These are phyloP conservation scores for Micronisus gabar DNA, from an alignment of 2,113 vertebrate species.

Conservation along the genomic window DNA sequence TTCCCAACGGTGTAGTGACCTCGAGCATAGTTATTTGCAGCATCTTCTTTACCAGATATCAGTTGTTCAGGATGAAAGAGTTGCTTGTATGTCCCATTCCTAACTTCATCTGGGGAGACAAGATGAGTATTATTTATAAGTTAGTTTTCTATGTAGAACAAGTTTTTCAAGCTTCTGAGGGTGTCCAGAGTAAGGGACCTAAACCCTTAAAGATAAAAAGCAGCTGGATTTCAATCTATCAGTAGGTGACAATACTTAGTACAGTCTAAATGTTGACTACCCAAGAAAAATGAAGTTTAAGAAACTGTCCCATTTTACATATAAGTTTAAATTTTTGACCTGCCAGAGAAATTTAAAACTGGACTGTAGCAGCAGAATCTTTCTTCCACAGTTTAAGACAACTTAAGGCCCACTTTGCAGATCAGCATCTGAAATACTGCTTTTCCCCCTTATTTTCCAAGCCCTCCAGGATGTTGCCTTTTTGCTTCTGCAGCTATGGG, in stretches of 20 bases:
- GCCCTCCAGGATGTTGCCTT: not conserved
- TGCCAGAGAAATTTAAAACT: not conserved
- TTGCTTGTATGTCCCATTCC: constrained; percentile 76
- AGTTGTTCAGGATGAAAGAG: constrained; percentile 88
- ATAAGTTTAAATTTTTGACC: not conserved
- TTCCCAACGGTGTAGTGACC: constrained; percentile 86
- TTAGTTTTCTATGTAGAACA: not conserved
- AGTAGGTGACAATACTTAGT: not conserved
- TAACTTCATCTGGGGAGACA: constrained; percentile 77
- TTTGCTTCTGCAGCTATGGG: not conserved
- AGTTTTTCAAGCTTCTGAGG: not conserved
- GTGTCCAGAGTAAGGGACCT: not conserved
- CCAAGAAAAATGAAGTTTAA: not conserved
- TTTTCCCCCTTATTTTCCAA: not conserved
- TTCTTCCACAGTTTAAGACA: not conserved
- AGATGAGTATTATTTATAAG: not conserved
- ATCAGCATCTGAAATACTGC: not conserved
- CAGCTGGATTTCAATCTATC: not conserved
- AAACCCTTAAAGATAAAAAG: not conserved
- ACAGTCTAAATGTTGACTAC: not conserved
- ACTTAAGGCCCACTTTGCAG: not conserved
- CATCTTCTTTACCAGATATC: constrained; percentile 88
- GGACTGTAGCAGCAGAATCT: not conserved
- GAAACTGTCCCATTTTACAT: not conserved
- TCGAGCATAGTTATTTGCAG: constrained; percentile 87